Evolutionary conservation across 2,888 invertebrate genomes (phyloP).

Genomic region (Anoplius nigerrimus): DNA sequence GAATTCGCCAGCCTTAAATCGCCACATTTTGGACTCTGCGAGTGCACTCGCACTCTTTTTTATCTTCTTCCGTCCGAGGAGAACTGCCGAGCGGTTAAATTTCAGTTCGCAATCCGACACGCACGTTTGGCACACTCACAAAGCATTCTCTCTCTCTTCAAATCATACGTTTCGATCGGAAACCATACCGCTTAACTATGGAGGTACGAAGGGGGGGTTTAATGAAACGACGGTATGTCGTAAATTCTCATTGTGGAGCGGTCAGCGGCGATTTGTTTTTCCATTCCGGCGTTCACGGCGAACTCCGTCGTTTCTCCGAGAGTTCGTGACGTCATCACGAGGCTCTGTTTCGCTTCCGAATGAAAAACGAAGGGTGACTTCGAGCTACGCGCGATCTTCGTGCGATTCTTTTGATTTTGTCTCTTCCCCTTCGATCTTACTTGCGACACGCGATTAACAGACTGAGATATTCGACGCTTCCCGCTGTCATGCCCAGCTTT

Average conservation of each 20-base stretch:
- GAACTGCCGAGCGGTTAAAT: too few relatives aligned
- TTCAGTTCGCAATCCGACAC: too few relatives aligned
- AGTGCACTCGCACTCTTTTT: too few relatives aligned
- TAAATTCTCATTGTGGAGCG: conserved; percentile 63
- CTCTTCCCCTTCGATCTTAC: not conserved
- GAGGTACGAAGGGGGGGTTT: not conserved
- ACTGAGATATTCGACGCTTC: too few relatives aligned
- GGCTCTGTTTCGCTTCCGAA: too few relatives aligned
- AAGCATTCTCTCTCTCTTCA: conserved; percentile 5
- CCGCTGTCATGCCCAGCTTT: too few relatives aligned
- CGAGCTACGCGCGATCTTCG: conserved; percentile 32
- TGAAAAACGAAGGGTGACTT: not conserved
- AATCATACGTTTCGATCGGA: not conserved
- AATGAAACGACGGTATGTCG: conserved; percentile 52
- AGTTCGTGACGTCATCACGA: not conserved
- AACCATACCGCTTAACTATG: not conserved
- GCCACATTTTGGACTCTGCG: too few relatives aligned
- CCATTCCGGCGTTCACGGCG: not conserved
- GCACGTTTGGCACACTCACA: too few relatives aligned
- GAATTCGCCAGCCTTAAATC: too few relatives aligned
- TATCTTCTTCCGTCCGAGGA: too few relatives aligned
- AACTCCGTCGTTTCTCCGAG: not conserved
- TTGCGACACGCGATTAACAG: not conserved
- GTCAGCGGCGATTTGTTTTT: conserved; percentile 64
- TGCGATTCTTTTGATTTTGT: not conserved